Conservation (phyloP, 2,113 vertebrate genomes). For the Elanus axillaris region DNA sequence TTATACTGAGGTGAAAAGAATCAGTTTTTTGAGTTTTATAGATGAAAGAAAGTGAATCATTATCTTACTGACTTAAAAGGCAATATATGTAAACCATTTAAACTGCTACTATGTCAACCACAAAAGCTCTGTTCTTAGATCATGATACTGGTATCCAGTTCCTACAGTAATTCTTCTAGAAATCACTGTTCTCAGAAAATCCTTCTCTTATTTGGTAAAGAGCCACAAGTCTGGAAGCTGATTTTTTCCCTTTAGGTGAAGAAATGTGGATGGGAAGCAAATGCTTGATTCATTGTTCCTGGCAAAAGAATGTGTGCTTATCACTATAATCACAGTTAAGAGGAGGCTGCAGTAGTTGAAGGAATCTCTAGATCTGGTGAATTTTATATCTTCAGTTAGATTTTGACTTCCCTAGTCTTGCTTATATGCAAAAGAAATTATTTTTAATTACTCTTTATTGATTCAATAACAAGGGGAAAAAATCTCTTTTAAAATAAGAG, state of each 20-base stretch:
- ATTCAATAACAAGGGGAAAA: background rate
- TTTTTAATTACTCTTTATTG: background rate
- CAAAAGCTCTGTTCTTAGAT: background rate
- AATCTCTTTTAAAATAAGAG: background rate
- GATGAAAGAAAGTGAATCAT: background rate
- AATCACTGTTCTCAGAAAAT: background rate
- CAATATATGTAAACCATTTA: background rate
- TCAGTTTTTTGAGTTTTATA: background rate
- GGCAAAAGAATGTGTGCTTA: background rate
- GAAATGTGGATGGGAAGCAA: background rate
- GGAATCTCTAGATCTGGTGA: background rate
- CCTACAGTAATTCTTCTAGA: background rate
- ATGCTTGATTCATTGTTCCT: background rate
- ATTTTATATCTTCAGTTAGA: background rate
- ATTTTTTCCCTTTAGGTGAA: background rate
- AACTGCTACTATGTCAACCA: background rate
- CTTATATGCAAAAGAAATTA: background rate
- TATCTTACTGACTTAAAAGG: background rate
- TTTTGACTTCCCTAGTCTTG: background rate
- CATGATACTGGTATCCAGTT: background rate
- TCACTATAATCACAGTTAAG: background rate
- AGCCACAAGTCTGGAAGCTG: background rate
- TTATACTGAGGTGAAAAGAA: background rate
- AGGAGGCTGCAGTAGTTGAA: background rate
- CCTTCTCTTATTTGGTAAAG: background rate